These are phyloP conservation scores for Girardinus metallicus DNA, from an alignment of 2,797 vertebrate genomes.

Conservation along the genomic window DNA sequence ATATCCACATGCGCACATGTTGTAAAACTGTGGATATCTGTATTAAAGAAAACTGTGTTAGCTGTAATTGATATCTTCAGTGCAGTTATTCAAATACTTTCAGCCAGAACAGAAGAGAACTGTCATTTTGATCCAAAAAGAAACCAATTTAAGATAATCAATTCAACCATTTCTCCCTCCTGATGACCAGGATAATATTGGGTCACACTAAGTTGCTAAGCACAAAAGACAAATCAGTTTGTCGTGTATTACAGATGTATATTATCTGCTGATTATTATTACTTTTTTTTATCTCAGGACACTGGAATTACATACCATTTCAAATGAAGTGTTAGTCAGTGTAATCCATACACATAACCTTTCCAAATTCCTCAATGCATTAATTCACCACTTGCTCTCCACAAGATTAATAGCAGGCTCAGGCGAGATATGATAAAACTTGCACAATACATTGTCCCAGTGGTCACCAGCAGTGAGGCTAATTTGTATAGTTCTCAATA, in stretches of 20 bases:
- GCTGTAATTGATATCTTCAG: neutral
- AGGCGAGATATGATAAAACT: slow-evolving; percentile 66
- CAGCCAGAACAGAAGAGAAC: neutral
- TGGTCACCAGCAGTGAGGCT: slow-evolving; percentile 53
- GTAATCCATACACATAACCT: slow-evolving; percentile 70
- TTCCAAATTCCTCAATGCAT: slow-evolving; percentile 69
- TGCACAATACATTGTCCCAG: slow-evolving; percentile 65
- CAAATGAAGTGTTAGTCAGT: slow-evolving; percentile 65
- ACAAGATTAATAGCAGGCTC: slow-evolving; percentile 72
- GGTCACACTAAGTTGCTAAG: slow-evolving; percentile 35
- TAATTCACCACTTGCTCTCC: slow-evolving; percentile 66
- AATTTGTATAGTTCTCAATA: slow-evolving; percentile 66
- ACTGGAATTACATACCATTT: slow-evolving; percentile 64
- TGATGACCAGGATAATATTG: slow-evolving; percentile 45
- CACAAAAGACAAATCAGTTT: slow-evolving; percentile 43
- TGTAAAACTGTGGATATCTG: neutral
- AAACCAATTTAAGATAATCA: slow-evolving; percentile 19
- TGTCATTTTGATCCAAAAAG: neutral
- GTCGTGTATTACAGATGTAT: slow-evolving; percentile 44
- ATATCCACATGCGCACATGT: too few species aligned
- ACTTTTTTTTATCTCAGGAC: slow-evolving; percentile 57
- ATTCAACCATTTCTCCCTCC: neutral
- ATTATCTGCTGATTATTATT: slow-evolving; percentile 36
- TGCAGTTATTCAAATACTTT: neutral
- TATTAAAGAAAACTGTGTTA: neutral